Percentiles rank a stretch among this genome's conserved stretches.
phyloP scores from a whole-genome alignment of 2,797 vertebrate species.

The Coendou prehensilis region DNA sequence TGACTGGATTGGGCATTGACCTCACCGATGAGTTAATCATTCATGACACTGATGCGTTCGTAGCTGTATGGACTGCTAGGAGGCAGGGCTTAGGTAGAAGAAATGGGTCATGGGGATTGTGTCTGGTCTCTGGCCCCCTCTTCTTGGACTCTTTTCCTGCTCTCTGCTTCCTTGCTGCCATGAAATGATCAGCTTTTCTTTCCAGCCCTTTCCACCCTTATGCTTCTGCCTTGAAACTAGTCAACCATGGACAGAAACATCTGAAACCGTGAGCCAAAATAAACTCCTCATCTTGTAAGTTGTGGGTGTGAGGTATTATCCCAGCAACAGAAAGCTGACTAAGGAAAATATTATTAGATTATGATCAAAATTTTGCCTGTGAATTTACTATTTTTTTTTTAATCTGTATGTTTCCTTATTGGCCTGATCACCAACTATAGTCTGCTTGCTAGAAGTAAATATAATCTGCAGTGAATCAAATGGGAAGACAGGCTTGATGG shows the following conservation, averaged over 20 bases:
- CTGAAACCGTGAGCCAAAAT: not conserved
- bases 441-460: constrained; percentile 42
- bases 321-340: not conserved
- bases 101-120: not conserved
- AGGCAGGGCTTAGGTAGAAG: not conserved
- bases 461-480: not conserved
- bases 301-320: not conserved
- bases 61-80: not conserved
- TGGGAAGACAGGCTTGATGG: not conserved
- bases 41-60: not conserved
- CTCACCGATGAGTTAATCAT: not conserved
- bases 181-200: not conserved
- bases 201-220: not conserved
- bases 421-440: not conserved
- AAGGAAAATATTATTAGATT: not conserved
- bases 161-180: not conserved
- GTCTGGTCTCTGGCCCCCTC: not conserved
- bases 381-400: not conserved
- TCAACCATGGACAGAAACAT: not conserved
- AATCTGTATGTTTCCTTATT: not conserved
- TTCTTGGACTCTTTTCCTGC: not conserved
- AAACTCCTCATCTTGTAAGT: not conserved
- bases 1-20: not conserved
- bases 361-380: constrained; percentile 4
- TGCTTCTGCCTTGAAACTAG: not conserved